Evolutionary conservation across 2,797 vertebrate genomes (phyloP), one percentile per base, ranked within the genome.

Genomic region (Epinephelus malabaricus): DNA sequence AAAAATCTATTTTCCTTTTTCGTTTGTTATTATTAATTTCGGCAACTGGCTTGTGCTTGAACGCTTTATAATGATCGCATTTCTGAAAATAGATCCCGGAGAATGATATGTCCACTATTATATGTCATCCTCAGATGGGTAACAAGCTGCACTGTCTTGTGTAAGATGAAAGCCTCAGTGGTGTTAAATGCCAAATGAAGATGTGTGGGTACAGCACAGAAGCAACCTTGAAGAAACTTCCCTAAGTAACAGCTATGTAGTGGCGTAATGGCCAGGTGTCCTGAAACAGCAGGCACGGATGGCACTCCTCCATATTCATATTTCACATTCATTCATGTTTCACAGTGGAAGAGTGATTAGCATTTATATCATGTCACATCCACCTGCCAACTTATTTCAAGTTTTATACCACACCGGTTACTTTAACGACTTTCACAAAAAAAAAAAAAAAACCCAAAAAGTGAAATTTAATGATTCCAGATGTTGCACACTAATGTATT

Each of bases 271-370:
- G 68, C 89, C 88, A 90, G 85, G 85, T 90, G 90, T 88, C 77
- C 78, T 73, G 81, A 83, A 91, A 83, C 87, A 90, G 87, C 67
- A 88, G 89, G 88, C 65, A 14, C 2, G 14, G 65, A 73, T 73
- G 79, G 66, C 62, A 25, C 83, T 81, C 45, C 81, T 90, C 71
- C 81, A 89, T 89, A 86, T 91, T 90, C 83, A 92, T 84, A 81
- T 72, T 80, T 86, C 81, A 85, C 66, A 85, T 74, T 82, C 76
- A 86, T 81, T 86, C 76, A 80, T 76, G 80, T 85, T 86, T 88
- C 86, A 74, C 79, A 69, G 69, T 45, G 60, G 47, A 81, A 78
- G 51, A 75, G 53, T 19, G 45, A 89, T 92, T 89, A 83, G 81
- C 87, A 91, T 86, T 85, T 76, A 86, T 71, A 82, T 88, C 83